Conservation (phyloP, 2,113 vertebrate species). For the Colistium nudipinnis region DNA sequence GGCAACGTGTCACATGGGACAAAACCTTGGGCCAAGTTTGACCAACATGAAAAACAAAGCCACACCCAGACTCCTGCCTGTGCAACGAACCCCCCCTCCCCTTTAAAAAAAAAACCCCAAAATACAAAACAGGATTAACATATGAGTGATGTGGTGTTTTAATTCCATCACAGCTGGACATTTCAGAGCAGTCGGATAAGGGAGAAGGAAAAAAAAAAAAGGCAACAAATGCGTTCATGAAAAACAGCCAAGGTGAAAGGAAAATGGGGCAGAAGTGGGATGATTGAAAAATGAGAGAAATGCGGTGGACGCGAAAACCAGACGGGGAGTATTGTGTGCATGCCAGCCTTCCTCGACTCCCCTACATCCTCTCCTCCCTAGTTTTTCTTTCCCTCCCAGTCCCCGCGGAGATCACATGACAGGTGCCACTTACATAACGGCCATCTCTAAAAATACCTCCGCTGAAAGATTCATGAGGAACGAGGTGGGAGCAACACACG, state of each 20-base stretch:
- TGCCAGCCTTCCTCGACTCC: conserved; percentile 6
- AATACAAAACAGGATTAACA: conserved; percentile 1
- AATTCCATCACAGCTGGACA: not conserved
- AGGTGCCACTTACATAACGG: conserved; percentile 83
- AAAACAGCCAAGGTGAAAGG: not conserved
- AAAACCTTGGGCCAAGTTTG: conserved; percentile 30
- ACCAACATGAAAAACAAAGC: conserved; percentile 15
- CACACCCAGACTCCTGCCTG: conserved; percentile 34
- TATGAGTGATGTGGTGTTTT: not conserved
- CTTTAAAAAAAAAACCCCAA: no score
- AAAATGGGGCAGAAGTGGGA: conserved; percentile 5
- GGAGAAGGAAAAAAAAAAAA: not conserved
- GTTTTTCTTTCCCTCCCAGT: conserved; percentile 48
- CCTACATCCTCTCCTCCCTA: conserved; percentile 19
- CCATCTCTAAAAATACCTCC: conserved; percentile 78
- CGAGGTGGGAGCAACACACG: conserved; percentile 37
- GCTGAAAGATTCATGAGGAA: conserved; percentile 81
- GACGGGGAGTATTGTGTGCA: conserved; percentile 13
- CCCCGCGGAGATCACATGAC: conserved; percentile 79
- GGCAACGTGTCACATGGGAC: conserved; percentile 40
- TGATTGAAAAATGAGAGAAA: not conserved
- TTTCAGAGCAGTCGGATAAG: not conserved
- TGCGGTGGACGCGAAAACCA: not conserved
- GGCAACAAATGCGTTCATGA: not conserved
- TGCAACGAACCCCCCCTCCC: not conserved